Evolutionary conservation across 2,113 vertebrate species (phyloP).

Genomic region (Prolemur simus): DNA sequence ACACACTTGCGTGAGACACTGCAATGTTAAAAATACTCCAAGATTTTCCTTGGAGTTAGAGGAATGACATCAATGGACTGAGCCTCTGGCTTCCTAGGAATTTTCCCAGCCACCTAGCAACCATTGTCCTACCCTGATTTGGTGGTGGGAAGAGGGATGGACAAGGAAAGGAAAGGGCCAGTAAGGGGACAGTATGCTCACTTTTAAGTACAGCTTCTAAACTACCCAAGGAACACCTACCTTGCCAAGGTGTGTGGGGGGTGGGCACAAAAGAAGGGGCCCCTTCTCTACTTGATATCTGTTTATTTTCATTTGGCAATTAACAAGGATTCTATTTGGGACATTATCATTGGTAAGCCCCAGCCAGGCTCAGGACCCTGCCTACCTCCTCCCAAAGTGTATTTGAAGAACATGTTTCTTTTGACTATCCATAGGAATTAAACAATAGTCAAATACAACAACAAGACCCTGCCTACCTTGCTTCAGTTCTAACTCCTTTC

Average conservation of each 20-base stretch:
- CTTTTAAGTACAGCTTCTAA: background rate
- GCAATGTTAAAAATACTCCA: background rate
- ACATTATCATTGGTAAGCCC: background rate
- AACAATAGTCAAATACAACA: too few relatives aligned
- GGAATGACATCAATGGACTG: background rate
- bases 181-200: background rate
- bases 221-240: background rate
- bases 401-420: too few relatives aligned
- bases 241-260: background rate
- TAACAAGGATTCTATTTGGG: background rate
- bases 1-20: background rate
- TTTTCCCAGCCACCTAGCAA: background rate
- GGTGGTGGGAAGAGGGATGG: background rate
- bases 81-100: background rate
- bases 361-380: conserved; percentile 8
- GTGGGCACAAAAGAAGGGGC: background rate
- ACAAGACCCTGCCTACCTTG: background rate
- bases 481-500: conserved; percentile 58
- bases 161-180: background rate
- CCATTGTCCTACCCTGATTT: conserved; percentile 29
- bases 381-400: background rate
- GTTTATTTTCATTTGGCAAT: conserved; percentile 34
- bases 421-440: too few relatives aligned
- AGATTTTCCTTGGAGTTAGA: background rate
- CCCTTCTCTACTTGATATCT: background rate